phyloP scores from a whole-genome alignment of 2,888 invertebrate species.

The Peribatodes rhomboidaria region DNA sequence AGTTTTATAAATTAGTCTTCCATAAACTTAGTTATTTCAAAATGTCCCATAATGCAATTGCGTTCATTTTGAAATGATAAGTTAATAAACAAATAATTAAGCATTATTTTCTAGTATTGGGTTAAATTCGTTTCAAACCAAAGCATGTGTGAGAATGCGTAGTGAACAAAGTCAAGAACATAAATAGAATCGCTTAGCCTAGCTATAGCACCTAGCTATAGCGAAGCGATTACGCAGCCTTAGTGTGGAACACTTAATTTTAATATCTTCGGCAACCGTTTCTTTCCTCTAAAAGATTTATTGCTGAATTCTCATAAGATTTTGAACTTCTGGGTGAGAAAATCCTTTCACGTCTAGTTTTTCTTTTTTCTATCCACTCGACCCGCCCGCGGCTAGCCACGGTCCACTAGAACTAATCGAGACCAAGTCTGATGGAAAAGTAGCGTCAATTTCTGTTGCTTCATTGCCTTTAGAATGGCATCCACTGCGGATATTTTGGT shows the following conservation, averaged over 20 bases:
- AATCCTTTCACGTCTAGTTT: conserved; percentile 12
- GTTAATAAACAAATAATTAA: too few relatives aligned
- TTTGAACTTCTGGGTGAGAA: conserved; percentile 5
- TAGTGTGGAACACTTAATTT: not conserved
- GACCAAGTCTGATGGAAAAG: conserved; percentile 64
- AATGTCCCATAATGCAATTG: too few relatives aligned
- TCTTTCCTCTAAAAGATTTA: not conserved
- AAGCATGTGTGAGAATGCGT: too few relatives aligned
- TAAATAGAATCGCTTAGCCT: too few relatives aligned
- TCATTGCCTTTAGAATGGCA: conserved; percentile 43
- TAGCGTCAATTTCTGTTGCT: conserved; percentile 46
- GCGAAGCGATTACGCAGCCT: too few relatives aligned
- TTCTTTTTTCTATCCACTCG: conserved; percentile 33
- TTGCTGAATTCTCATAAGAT: not conserved
- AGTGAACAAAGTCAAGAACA: too few relatives aligned
- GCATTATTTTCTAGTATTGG: too few relatives aligned
- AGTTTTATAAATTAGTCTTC: too few relatives aligned
- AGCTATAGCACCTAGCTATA: too few relatives aligned
- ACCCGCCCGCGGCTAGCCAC: conserved; percentile 43
- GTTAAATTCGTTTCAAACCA: too few relatives aligned
- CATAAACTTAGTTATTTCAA: too few relatives aligned
- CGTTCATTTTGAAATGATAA: too few relatives aligned
- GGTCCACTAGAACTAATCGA: conserved; percentile 64
- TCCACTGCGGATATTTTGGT: not conserved
- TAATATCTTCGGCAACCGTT: not conserved